Base-by-base conservation (phyloP, 92 coral and sea anemone genomes). In the Virgularia gustaviana region DNA sequence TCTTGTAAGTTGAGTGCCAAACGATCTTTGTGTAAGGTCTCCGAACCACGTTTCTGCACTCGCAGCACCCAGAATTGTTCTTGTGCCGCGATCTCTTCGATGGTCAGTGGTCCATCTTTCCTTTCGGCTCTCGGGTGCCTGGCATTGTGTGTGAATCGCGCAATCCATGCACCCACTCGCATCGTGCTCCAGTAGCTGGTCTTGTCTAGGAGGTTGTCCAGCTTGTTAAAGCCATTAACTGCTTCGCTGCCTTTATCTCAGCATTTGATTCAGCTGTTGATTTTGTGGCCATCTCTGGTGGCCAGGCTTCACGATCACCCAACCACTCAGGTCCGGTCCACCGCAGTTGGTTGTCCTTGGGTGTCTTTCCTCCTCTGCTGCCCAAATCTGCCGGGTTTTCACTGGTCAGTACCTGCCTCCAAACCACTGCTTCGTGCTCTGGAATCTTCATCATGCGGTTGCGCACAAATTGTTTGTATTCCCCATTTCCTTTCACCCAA, bases 341-440 rank as follows among this genome's bases (percentile, higher is more conserved):
- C 61, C 61, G 29, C 31, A n/a, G 3, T 25, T 47, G 55, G 22
- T 19, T 10, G 16, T 19, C 16, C 29, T n/a, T 35, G 36, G 16
- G 3, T 25, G 32, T 19, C 9, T 23, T 56, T 1, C 63, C 63
- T 25, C 63, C 63, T 28, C 32, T 2, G 11, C 55, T 47, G n/a
- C 55, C 55, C 2, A 47, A 47, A 47, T 47, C 55, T 10, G 55
- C 55, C n/a, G 55, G 55, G 55, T 47, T 47, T 47, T 47, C 55
- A 16, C 23, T 47, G n/a, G 55, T 47, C 16, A 16, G 16, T 10
- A 47, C 55, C 16, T 47, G 23, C 23, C 55, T 2, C 55, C 55
- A 47, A 3, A 4, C 22, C 22, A 54, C 29, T 2, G 23, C 23
- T 16, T 30, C 27, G 15, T 23, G 23, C 31, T 54, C 6, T 35